Conservation (phyloP, 30 jellyfish, hydroid and myxozoan species). For the Turritopsis dohrnii region DNA sequence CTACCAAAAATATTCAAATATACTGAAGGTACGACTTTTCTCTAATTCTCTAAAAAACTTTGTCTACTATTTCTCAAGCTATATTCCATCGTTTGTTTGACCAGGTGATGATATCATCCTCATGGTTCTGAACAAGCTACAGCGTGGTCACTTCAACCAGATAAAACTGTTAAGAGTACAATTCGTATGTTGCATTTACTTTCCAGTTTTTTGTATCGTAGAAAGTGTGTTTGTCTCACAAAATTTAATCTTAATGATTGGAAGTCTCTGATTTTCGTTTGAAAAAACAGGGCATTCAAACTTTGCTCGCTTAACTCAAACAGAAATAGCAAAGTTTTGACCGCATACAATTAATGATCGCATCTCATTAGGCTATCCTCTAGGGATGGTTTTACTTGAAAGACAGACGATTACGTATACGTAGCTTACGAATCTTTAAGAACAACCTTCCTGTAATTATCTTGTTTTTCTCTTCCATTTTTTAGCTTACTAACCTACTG, state of each 20-base stretch:
- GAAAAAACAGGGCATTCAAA: no score
- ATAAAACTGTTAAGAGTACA: constrained; percentile 20
- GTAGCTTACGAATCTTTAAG: no score
- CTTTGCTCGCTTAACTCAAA: no score
- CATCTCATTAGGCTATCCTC: no score
- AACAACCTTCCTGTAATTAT: not conserved
- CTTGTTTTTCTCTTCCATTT: not conserved
- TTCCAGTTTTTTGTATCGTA: not conserved
- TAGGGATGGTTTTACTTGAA: no score
- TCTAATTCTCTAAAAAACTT: not conserved
- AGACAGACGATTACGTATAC: no score
- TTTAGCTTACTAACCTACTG: constrained; percentile 35
- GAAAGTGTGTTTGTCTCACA: no score
- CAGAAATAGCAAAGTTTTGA: no score
- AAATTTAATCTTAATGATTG: no score
- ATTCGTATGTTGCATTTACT: constrained; percentile 10
- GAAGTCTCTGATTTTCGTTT: no score
- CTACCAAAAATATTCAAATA: constrained; percentile 31
- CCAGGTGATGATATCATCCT: constrained; percentile 30
- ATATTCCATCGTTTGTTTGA: not conserved
- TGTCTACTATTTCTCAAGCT: not conserved
- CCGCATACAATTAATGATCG: no score
- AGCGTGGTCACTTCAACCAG: constrained; percentile 27
- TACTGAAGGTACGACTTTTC: constrained; percentile 26
- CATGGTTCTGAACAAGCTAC: constrained; percentile 20